A percentile compares a stretch with the other conserved stretches of the same genome.
phyloP scores from a whole-genome alignment of 2,888 invertebrate genomes.

The Cremastinae sp. region DNA sequence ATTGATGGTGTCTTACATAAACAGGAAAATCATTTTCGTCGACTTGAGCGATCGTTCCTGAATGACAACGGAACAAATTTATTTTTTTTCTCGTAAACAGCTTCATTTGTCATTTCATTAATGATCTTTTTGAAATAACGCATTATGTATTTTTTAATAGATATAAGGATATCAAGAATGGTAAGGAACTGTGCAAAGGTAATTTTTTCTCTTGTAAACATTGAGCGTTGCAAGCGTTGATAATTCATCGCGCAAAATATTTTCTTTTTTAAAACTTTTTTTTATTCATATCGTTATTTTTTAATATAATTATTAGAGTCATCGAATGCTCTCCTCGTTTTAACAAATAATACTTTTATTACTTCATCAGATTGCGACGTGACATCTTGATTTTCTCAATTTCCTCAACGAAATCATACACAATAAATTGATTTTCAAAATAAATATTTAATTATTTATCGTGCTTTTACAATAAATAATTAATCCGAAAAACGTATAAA shows the following conservation, averaged over 20 bases:
- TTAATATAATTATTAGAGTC: neutral
- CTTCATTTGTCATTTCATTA: conserved; percentile 4
- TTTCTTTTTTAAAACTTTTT: neutral
- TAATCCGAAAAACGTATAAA: too few species aligned
- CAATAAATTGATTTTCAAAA: too few species aligned
- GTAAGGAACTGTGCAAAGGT: conserved; percentile 17
- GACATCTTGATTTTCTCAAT: conserved; percentile 40
- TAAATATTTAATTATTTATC: neutral
- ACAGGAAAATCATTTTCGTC: conserved; percentile 54
- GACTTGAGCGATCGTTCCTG: conserved; percentile 15
- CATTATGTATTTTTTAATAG: too few species aligned
- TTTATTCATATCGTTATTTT: conserved; percentile 7
- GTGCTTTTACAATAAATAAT: too few species aligned
- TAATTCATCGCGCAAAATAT: conserved; percentile 32
- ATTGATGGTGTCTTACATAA: conserved; percentile 57
- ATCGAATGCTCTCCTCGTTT: conserved; percentile 15
- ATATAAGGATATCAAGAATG: conserved; percentile 14
- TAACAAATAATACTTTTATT: conserved; percentile 21
- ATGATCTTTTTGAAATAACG: conserved; percentile 13
- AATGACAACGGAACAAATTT: conserved; percentile 30
- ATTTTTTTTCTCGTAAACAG: conserved; percentile 16
- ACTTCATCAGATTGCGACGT: conserved; percentile 43
- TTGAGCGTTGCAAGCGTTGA: conserved; percentile 49
- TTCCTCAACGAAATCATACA: too few species aligned
- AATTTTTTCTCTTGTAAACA: conserved; percentile 39